Base-by-base conservation (phyloP, 1,140 invertebrate species). In the Bombus polaris region DNA sequence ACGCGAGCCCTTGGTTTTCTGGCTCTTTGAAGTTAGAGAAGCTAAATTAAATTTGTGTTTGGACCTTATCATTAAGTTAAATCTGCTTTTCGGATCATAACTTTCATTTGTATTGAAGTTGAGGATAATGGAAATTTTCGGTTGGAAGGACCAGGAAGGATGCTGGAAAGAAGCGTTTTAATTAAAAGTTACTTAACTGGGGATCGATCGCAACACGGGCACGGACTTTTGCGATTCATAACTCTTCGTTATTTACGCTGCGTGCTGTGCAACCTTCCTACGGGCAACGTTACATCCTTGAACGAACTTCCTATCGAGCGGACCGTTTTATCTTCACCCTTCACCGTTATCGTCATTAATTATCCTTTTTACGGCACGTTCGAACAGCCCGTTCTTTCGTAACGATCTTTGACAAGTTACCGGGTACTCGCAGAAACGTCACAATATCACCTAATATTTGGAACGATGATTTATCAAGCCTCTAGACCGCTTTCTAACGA, bases 261-360 rank as follows among this genome's bases (percentile, higher is more conserved):
- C 28, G 57, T 44, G 62, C 53, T 22, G 37, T 13, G 42, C 57
- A 47, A 83, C 73, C 39, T 74, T 82, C 22, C 70, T 42, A n/a
- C 47, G 70, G 53, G 32, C 22, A 66, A 83, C 59, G 74, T 76
- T 37, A 25, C 37, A 66, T 74, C 72, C 81, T 83, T 83, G 72
- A 83, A 76, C 71, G 42, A 83, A 66, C 59, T 39, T 62, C 73
- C 59, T 62, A 83, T 83, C 81, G 81, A 76, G n/a, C 81, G 72
- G 39, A 65, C 72, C 18, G 72, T 75, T 76, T 76, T 83, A 74
- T 83, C 72, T 47, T 66, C 59, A 66, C 71, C 81, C 70, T 73
- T 73, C 65, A 42, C 70, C 68, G 37, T 81, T 81, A 42, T 81
- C 47, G 53, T 59, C 79, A 35, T 81, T 81, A 81, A 73, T 81